Evolutionary conservation across 1,140 invertebrate species (phyloP).

Genomic region (Achroia grisella): DNA sequence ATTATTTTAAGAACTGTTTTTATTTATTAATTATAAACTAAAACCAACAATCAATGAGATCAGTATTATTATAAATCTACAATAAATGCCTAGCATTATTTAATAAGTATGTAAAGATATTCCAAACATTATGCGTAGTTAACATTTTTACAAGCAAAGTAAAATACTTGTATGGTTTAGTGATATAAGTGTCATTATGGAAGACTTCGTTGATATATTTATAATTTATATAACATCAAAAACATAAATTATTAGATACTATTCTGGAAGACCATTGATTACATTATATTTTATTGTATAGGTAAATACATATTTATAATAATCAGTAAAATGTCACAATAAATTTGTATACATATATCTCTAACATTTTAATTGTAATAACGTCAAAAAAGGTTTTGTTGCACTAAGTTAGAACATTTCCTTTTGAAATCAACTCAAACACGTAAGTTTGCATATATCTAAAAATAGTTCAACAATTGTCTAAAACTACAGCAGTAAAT

Average conservation of each 20-base stretch:
- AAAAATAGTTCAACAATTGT: conserved; percentile 68
- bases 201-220: conserved; percentile 71
- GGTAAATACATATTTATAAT: conserved; percentile 27
- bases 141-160: conserved; percentile 11
- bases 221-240: conserved; percentile 29
- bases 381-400: not conserved
- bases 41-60: no score
- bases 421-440: conserved; percentile 15
- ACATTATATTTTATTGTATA: conserved; percentile 15
- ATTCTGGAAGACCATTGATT: conserved; percentile 54
- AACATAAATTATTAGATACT: conserved; percentile 18
- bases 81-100: conserved; percentile 3
- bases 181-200: conserved; percentile 23
- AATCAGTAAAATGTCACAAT: conserved; percentile 19
- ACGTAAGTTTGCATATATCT: conserved; percentile 47
- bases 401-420: not conserved
- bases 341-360: conserved; percentile 37
- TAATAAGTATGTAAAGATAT: conserved; percentile 11
- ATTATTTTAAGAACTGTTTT: no score
- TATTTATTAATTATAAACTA: no score
- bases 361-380: conserved; percentile 7
- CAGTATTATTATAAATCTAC: not conserved
- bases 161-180: conserved; percentile 1
- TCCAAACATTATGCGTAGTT: conserved; percentile 4
- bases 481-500: conserved; percentile 35